Conservation (phyloP, 2,113 vertebrate species). For the Sigmodon hispidus region DNA sequence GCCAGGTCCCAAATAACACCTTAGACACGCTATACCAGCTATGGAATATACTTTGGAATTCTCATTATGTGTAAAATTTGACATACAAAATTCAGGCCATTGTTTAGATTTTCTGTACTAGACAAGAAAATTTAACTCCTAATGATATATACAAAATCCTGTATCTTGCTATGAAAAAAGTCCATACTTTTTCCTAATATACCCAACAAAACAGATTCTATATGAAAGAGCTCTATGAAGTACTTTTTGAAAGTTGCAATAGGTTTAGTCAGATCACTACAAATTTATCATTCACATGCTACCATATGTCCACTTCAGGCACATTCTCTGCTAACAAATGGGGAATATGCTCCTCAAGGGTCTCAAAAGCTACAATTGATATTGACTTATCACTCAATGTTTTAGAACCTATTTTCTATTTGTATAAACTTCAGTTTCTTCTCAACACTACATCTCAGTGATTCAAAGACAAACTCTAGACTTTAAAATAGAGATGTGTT, state of each 20-base stretch:
- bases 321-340: not conserved
- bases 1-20: not conserved
- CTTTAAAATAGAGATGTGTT: slow-evolving; percentile 3
- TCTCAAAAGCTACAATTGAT: slow-evolving; percentile 11
- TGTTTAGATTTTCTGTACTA: slow-evolving; percentile 16
- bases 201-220: not conserved
- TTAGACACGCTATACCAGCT: not conserved
- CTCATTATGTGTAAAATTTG: slow-evolving; percentile 44
- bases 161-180: slow-evolving; percentile 1
- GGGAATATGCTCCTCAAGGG: not conserved
- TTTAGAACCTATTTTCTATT: not conserved
- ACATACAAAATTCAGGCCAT: slow-evolving; percentile 30
- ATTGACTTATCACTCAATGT: not conserved
- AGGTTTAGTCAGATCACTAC: slow-evolving; percentile 29
- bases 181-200: slow-evolving; percentile 7
- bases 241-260: not conserved
- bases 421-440: slow-evolving; percentile 57
- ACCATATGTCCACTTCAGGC: not conserved
- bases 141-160: slow-evolving; percentile 34
- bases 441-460: slow-evolving; percentile 28
- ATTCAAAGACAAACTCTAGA: slow-evolving; percentile 45
- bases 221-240: not conserved
- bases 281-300: slow-evolving; percentile 7
- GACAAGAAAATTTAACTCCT: slow-evolving; percentile 15
- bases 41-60: slow-evolving; percentile 44